Evolutionary conservation across 2,888 invertebrate species (phyloP), one percentile per base, ranked within the genome.

Genomic region (Oscheius onirici): DNA sequence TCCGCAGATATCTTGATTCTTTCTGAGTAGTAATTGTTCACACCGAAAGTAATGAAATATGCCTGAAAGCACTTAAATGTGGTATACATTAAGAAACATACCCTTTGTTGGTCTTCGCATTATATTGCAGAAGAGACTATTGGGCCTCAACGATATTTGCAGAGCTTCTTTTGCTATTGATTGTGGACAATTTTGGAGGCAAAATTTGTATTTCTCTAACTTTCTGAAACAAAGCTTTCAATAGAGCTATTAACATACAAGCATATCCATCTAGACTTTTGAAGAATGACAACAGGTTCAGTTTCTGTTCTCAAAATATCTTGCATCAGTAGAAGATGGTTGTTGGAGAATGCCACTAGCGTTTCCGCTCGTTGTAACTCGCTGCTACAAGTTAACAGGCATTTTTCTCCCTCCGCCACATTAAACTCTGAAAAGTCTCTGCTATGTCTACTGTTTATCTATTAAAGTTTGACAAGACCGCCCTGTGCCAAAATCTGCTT

Each of bases 191-290:
- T 15, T 28, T 11, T 46, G 8, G 8, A 63, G 22, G 34, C 63
- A 63, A 46, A 1, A 24, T n/a, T 63, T 46, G 34, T 44, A 63
- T 6, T n/a, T 17, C 1, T n/a, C 13, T 3, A 63, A 26, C 11
- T 49, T 49, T 1, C 63, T 63, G 34, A 15, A 46, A 24, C 1
- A 17, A 34, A 8, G 3, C 8, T 46, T 46, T 3, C 5, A 5
- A 13, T 17, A 15, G 1, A 49, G 17, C 2, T 20, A 49, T 20
- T 2, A 46, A 63, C 63, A 15, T 13, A 63, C 63, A 49, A 28
- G 46, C 63, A 63, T 1, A 26, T 49, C 63, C 63, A 63, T 17
- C 34, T 26, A 15, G 63, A 49, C 34, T 63, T 63, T 20, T 63
- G 63, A n/a, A 63, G 34, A 46, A 46, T 46, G 26, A 63, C 26